Evolutionary conservation across 2,797 vertebrate genomes (phyloP), one percentile per base, ranked within the genome.

Genomic region (Cryptoblepharus egeriae): DNA sequence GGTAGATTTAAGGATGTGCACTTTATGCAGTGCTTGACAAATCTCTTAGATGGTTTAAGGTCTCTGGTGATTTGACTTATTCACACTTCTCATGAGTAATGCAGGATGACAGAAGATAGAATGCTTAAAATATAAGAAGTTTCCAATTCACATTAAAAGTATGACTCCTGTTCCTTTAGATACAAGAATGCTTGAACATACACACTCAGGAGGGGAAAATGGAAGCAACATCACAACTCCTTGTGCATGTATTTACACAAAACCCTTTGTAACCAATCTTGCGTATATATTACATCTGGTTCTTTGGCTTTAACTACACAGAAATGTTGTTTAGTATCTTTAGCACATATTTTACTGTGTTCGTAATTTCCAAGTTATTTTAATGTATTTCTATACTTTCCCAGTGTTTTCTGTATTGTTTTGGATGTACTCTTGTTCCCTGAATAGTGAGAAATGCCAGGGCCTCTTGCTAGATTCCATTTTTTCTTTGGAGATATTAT

Each of bases 1-100:
- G 42, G 75, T 11, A 92, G 70, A 73, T 6, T 32, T 70, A 57
- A 70, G 9, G 65, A 39, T 15, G 37, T 87, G 79, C 32, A 78
- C 75, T 84, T 64, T 45, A 64, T 3, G 5, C 24, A 88, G 83
- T 20, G 86, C 78, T 80, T 82, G 1, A 85, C 22, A 86, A 85
- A 88, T 84, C 79, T n/a, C 30, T 78, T 60, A 24, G 9, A 76
- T 82, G 20, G 63, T 74, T 85, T 79, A 72, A 89, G 77, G 2
- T 82, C 74, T 87, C 69, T 67, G 65, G 57, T 24, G 24, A 77
- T 75, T 28, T 79, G 77, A 72, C 52, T 87, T 87, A 80, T 85
- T 91, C 88, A 76, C 18, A 72, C 35, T 61, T 79, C 89, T 88
- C 77, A 1, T 61, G 82, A 84, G 3, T 69, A 58, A 85, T 88